phyloP scores from a whole-genome alignment of 2,113 vertebrate genomes.

The Ifrita kowaldi region DNA sequence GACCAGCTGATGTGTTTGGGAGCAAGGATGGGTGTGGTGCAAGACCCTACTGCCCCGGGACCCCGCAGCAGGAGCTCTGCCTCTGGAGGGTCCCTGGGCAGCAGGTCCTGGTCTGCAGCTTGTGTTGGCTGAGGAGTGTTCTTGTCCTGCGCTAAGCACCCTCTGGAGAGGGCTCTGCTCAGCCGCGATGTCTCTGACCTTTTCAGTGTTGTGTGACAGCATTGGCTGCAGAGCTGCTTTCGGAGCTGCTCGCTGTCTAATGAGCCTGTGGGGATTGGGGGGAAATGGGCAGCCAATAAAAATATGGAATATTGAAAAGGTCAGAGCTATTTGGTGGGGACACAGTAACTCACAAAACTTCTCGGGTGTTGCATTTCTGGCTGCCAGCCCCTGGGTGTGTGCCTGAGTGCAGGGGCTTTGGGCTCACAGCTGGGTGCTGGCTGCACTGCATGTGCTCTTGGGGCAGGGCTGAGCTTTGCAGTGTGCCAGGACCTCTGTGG shows the following conservation, averaged over 20 bases:
- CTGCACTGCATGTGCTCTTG: neutral
- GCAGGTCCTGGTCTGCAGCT: neutral
- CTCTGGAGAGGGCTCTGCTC: neutral
- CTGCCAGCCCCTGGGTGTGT: neutral
- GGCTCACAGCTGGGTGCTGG: neutral
- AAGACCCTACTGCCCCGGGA: neutral
- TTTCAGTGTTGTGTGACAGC: neutral
- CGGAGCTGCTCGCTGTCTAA: neutral
- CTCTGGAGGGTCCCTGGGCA: neutral
- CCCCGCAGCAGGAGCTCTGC: accelerated
- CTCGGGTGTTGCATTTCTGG: accelerated
- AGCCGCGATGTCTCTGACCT: constrained; percentile 25
- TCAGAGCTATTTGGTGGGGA: neutral
- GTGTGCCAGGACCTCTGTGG: neutral
- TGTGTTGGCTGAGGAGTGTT: neutral
- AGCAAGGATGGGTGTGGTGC: neutral
- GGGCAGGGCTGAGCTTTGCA: neutral
- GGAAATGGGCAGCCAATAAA: constrained; percentile 45
- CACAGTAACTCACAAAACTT: neutral
- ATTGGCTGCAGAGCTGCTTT: neutral
- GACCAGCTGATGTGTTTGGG: accelerated
- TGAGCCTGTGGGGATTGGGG: neutral
- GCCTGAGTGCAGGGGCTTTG: neutral
- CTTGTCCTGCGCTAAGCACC: neutral
- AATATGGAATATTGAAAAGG: constrained; percentile 42